Percentiles rank a stretch among this genome's conserved stretches.
phyloP scores from a whole-genome alignment of 2,888 invertebrate species.

The Cryptophagus acutangulus region DNA sequence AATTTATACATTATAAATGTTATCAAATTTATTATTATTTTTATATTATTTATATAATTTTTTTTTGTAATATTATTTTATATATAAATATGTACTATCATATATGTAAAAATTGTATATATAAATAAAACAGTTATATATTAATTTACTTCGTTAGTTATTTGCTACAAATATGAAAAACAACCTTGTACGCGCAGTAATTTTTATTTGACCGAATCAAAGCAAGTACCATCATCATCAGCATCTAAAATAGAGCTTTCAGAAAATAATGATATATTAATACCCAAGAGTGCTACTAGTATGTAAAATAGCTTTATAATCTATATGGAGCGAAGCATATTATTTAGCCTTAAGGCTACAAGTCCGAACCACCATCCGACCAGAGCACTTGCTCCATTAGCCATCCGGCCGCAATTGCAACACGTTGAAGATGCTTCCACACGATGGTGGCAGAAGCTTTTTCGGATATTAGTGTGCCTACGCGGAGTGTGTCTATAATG shows the following conservation, averaged over 20 bases:
- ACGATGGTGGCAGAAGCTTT: slow-evolving; percentile 35
- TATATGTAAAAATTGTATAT: slow-evolving; percentile 5
- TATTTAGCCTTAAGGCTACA: slow-evolving; percentile 37
- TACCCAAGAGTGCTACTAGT: slow-evolving; percentile 47
- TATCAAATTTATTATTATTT: slow-evolving; percentile 33
- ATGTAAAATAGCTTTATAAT: slow-evolving; percentile 48
- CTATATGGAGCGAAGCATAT: slow-evolving; percentile 43
- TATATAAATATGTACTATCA: no score
- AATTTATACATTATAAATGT: slow-evolving; percentile 33
- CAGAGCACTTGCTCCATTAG: slow-evolving; percentile 17
- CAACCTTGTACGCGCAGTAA: no score
- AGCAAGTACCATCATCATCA: no score
- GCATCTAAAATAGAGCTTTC: no score
- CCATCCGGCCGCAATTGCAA: slow-evolving; percentile 10
- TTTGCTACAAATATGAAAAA: no score
- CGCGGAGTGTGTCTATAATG: slow-evolving; percentile 50
- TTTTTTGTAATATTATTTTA: no score
- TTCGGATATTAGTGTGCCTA: slow-evolving; percentile 41
- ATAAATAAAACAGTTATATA: slow-evolving; percentile 2
- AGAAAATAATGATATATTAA: slow-evolving; percentile 48
- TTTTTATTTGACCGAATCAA: no score
- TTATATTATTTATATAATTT: slow-evolving; percentile 34
- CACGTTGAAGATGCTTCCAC: slow-evolving; percentile 13
- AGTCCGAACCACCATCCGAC: slow-evolving; percentile 21
- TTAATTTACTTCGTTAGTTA: slow-evolving; percentile 3